Conservation (phyloP, 35 echinoderm and acorn worm genomes). For the Acanthaster planci region DNA sequence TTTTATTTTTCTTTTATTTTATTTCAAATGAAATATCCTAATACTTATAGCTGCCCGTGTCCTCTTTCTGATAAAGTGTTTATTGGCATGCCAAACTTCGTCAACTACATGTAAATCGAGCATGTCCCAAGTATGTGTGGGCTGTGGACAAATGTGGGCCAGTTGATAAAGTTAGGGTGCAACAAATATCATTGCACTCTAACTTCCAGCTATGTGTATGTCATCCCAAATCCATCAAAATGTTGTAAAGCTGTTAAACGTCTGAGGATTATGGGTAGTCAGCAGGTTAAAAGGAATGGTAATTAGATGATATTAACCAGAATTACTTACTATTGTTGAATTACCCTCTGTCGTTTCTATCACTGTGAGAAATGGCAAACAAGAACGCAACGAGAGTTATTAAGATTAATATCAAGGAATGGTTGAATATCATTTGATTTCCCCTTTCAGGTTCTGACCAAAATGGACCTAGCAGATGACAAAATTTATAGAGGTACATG, state of each 20-base stretch:
- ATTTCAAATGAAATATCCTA: too few species aligned
- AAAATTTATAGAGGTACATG: neutral
- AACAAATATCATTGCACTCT: too few species aligned
- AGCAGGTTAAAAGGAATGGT: neutral
- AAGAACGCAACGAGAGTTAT: neutral
- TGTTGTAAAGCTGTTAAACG: neutral
- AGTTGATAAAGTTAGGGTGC: too few species aligned
- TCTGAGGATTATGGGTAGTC: neutral
- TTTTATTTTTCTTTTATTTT: too few species aligned
- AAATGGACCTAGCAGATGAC: neutral
- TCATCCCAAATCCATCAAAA: too few species aligned
- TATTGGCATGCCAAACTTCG: too few species aligned
- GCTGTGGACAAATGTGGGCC: too few species aligned
- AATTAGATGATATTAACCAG: neutral
- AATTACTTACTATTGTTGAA: slow-evolving; percentile 54
- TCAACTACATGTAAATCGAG: too few species aligned
- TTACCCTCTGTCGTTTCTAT: slow-evolving; percentile 38
- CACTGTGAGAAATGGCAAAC: slow-evolving; percentile 26
- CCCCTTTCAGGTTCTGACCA: neutral
- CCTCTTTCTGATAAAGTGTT: too few species aligned
- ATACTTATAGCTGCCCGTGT: too few species aligned
- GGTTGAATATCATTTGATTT: neutral
- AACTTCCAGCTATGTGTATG: too few species aligned
- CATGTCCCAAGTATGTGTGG: too few species aligned
- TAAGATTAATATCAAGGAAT: neutral